phyloP scores from a whole-genome alignment of 2,113 vertebrate species.

The Daubentonia madagascariensis region DNA sequence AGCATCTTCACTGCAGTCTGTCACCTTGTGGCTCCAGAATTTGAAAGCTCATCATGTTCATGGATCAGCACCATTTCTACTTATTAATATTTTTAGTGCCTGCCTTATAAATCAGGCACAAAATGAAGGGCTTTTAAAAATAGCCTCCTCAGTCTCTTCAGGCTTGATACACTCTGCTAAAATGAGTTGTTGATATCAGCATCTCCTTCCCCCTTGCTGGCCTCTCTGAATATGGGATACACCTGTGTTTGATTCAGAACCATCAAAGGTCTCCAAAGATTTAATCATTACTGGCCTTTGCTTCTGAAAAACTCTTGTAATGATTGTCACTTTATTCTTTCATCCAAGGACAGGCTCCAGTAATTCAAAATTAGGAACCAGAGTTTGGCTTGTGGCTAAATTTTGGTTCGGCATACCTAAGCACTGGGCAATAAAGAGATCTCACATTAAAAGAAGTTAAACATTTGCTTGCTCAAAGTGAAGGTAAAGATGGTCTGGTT shows the following conservation, averaged over 20 bases:
- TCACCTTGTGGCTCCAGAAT: constrained; percentile 72
- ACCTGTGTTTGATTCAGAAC: neutral
- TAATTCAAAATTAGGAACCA: neutral
- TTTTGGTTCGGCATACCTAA: neutral
- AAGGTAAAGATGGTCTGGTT: neutral
- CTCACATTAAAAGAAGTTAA: neutral
- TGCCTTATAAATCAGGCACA: constrained; percentile 60
- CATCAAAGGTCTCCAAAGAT: constrained; percentile 18
- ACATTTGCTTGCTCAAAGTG: neutral
- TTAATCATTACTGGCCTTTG: neutral
- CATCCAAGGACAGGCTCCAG: neutral
- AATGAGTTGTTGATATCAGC: constrained; percentile 51
- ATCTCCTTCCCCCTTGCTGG: neutral
- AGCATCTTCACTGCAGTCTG: constrained; percentile 62
- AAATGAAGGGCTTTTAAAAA: constrained; percentile 72
- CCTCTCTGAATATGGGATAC: neutral
- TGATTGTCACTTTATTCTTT: neutral
- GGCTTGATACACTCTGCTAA: constrained; percentile 32
- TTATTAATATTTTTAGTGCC: constrained; percentile 76
- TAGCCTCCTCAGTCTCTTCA: constrained; percentile 45
- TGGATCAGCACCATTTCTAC: constrained; percentile 59
- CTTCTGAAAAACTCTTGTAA: neutral
- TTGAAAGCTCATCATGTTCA: constrained; percentile 66
- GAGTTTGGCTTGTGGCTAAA: neutral
- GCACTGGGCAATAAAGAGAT: neutral